Percentiles rank a stretch among this genome's conserved stretches.
These are phyloP conservation scores for Sprattus sprattus DNA, from an alignment of 2,113 vertebrate genomes.

Conservation along the genomic window DNA sequence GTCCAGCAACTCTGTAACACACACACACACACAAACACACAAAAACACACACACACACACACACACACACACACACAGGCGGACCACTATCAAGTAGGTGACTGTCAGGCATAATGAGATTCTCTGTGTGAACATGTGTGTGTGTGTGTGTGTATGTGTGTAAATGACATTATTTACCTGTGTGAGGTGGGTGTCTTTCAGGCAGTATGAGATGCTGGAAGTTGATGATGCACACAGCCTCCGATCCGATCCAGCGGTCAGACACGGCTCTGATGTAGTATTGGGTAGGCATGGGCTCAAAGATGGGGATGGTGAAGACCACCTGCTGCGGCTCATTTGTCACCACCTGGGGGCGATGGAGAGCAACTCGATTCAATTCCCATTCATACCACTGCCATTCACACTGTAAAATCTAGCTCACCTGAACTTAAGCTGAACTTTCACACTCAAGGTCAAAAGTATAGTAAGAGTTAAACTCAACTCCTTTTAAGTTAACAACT, in stretches of 20 bases:
- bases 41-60: neutral
- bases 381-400: neutral
- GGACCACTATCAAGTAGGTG: too few species aligned
- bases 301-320: conserved; percentile 97
- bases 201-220: conserved; percentile 97
- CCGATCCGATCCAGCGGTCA: conserved; percentile 94
- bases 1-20: conserved; percentile 85
- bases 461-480: too few species aligned
- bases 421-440: too few species aligned
- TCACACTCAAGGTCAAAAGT: too few species aligned
- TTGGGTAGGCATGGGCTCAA: conserved; percentile 94
- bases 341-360: conserved; percentile 75
- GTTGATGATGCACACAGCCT: conserved; percentile 94
- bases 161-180: conserved; percentile 71
- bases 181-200: conserved; percentile 95
- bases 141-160: conserved; percentile 18
- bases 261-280: conserved; percentile 96
- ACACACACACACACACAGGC: neutral
- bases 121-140: neutral
- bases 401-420: neutral
- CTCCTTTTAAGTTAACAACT: too few species aligned
- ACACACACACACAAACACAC: conserved; percentile 11
- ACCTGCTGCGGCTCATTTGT: conserved; percentile 84
- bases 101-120: neutral
- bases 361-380: neutral